Conservation (phyloP, 2,888 invertebrate genomes). For the Cheilosia impressa region DNA sequence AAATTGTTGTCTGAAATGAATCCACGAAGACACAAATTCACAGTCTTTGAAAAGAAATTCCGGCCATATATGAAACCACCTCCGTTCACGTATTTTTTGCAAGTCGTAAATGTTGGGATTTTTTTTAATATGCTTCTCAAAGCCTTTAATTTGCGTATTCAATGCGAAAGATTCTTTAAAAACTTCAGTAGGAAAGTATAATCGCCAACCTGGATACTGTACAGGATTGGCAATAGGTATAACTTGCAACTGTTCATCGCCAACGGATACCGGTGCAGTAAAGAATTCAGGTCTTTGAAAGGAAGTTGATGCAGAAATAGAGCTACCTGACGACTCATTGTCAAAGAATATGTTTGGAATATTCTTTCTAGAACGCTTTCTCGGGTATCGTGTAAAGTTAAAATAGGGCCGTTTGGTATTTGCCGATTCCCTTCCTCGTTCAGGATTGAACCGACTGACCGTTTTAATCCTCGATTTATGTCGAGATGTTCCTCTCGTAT, state of each 20-base stretch:
- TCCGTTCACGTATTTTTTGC: slow-evolving; percentile 72
- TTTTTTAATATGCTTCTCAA: slow-evolving; percentile 85
- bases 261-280: slow-evolving; percentile 76
- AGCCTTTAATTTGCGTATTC: slow-evolving; percentile 84
- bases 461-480: too few species aligned
- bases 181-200: slow-evolving; percentile 90
- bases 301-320: background rate
- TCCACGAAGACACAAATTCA: slow-evolving; percentile 86
- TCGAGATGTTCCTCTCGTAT: too few species aligned
- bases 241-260: slow-evolving; percentile 77
- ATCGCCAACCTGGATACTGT: slow-evolving; percentile 88
- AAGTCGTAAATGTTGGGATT: slow-evolving; percentile 78
- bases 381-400: background rate
- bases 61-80: slow-evolving; percentile 84
- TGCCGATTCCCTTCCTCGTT: background rate
- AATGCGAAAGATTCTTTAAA: slow-evolving; percentile 84
- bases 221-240: slow-evolving; percentile 77
- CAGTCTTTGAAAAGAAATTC: slow-evolving; percentile 85
- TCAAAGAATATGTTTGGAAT: background rate
- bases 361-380: background rate
- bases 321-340: background rate
- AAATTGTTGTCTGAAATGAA: slow-evolving; percentile 87
- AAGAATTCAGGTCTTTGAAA: slow-evolving; percentile 17
- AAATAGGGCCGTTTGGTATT: background rate
- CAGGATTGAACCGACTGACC: background rate